Evolutionary conservation across 2,888 invertebrate species (phyloP), one percentile per base, ranked within the genome.

Genomic region (Microctonus hyperodae): DNA sequence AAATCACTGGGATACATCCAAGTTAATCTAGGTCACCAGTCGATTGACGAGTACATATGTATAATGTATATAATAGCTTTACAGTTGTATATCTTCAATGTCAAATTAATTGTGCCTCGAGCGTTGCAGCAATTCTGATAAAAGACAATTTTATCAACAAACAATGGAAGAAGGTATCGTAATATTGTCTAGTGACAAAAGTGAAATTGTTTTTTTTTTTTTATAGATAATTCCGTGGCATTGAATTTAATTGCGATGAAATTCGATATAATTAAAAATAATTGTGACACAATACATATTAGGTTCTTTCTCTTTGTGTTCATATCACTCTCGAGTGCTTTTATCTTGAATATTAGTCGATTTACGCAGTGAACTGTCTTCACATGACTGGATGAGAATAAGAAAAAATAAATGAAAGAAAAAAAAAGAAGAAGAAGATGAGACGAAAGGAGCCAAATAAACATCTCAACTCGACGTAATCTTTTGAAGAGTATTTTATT

Each of bases 391-490:
- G 16, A 28, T 55, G 31, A 55, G 55, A 55, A 37, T 35, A 35
- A 22, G 37, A 57, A 51, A 13, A 13, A 13, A n/a, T n/a, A n/a
- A 4, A 51, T 5, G 13, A 10, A 23, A 23, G 22, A 25, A 44
- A 35, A 64, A 22, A 37, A 33, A 33, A 7, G 40, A 20, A 66
- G 53, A 40, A 55, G 51, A 64, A 5, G 3, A 11, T 20, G 22
- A 22, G 50, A 50, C 6, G 50, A 40, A 65, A 70, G 60, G 68
- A 73, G 66, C 69, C 72, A 74, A 76, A 75, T 74, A 74, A 79
- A 77, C 77, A 78, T 74, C 25, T 53, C 72, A 74, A 76, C 74
- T 77, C 74, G 74, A 75, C 75, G 61, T 78, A 78, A 78, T 78
- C 75, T 78, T 64, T 72, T 72, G 75, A 76, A 76, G 72, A 69